phyloP scores from a whole-genome alignment of 1,140 invertebrate genomes.

The Neodiprion fabricii region DNA sequence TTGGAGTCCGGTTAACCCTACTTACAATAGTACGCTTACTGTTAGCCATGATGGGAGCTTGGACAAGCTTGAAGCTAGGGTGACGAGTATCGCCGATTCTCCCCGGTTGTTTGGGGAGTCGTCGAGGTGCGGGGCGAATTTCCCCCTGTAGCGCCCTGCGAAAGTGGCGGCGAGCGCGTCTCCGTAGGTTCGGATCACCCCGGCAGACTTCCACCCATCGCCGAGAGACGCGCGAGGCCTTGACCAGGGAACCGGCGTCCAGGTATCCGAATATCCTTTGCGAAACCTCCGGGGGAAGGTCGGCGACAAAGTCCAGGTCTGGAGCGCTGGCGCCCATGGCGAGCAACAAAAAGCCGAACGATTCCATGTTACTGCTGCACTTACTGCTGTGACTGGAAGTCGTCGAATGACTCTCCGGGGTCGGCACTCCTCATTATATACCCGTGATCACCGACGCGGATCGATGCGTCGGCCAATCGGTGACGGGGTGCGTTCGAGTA shows the following conservation, averaged over 20 bases:
- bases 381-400: neutral
- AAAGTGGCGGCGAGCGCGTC: neutral
- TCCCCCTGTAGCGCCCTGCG: neutral
- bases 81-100: neutral
- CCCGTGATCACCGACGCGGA: neutral
- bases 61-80: neutral
- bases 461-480: neutral
- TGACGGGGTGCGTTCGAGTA: too few relatives aligned
- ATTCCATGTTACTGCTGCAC: neutral
- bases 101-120: neutral
- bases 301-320: neutral
- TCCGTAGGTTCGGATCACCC: conserved; percentile 1
- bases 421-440: neutral
- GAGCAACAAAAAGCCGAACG: conserved; percentile 3
- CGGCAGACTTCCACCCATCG: neutral
- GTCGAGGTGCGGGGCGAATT: neutral
- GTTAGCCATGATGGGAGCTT: too few relatives aligned
- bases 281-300: conserved; percentile 3
- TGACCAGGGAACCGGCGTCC: neutral
- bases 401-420: neutral
- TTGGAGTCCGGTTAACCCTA: too few relatives aligned
- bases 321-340: neutral
- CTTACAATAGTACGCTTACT: too few relatives aligned
- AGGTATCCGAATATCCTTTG: conserved; percentile 9
- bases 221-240: neutral